Conservation (phyloP, 2,888 invertebrate species). For the Cephus runcator region DNA sequence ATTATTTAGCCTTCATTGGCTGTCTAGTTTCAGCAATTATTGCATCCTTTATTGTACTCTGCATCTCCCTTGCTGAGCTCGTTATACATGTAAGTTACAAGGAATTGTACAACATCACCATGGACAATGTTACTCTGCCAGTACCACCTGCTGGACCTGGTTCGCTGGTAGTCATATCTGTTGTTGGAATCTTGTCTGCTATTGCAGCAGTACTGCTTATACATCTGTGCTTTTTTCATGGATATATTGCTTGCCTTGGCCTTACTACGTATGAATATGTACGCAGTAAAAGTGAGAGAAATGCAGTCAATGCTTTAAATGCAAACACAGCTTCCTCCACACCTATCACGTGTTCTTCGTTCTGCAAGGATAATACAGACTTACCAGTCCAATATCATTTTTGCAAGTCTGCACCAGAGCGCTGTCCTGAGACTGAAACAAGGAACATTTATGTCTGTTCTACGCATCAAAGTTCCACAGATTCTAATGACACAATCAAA, state of each 20-base stretch:
- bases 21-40: conserved; percentile 83
- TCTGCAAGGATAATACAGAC: conserved; percentile 11
- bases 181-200: conserved; percentile 76
- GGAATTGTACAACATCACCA: conserved; percentile 23
- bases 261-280: conserved; percentile 93
- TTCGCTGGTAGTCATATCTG: conserved; percentile 62
- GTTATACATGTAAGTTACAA: conserved; percentile 59
- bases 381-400: conserved; percentile 44
- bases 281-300: conserved; percentile 59
- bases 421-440: conserved; percentile 18
- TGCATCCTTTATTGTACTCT: conserved; percentile 76
- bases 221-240: conserved; percentile 89
- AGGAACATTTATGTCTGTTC: conserved; percentile 50
- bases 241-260: conserved; percentile 85
- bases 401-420: conserved; percentile 36
- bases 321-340: neutral
- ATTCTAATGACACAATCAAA: conserved; percentile 19
- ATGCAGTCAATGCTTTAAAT: conserved; percentile 10
- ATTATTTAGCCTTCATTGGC: conserved; percentile 86
- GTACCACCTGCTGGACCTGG: conserved; percentile 60
- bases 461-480: conserved; percentile 31
- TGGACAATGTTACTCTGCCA: conserved; percentile 52
- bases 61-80: conserved; percentile 77
- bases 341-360: conserved; percentile 7
- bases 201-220: conserved; percentile 81